A percentile compares a stretch with the other conserved stretches of the same genome.
Evolutionary conservation across 2,888 invertebrate genomes (phyloP).

Genomic region (Macropis europaea): DNA sequence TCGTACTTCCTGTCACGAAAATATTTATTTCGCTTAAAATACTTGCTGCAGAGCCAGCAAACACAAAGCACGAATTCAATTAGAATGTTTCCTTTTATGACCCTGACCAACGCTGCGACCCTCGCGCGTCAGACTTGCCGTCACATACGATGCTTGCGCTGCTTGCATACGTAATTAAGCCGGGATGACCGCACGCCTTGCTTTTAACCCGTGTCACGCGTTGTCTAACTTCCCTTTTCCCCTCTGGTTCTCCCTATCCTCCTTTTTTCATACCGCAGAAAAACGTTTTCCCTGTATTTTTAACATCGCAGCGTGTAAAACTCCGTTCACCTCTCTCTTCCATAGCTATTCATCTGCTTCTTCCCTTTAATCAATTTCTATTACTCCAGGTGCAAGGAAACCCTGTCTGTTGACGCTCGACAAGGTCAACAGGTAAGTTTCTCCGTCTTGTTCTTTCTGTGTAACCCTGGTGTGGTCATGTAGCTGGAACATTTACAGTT

Average conservation of each 20-base stretch:
- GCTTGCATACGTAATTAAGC: slow-evolving; percentile 44
- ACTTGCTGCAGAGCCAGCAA: background rate
- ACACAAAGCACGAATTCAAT: slow-evolving; percentile 46
- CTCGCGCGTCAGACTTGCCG: background rate
- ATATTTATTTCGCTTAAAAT: slow-evolving; percentile 35
- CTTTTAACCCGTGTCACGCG: slow-evolving; percentile 26
- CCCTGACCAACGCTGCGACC: slow-evolving; percentile 16
- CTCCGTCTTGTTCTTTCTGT: too few relatives aligned
- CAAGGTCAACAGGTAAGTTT: too few relatives aligned
- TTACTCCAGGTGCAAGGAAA: too few relatives aligned
- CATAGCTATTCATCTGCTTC: too few relatives aligned
- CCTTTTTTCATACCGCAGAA: background rate
- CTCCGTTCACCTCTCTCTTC: too few relatives aligned
- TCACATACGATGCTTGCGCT: slow-evolving; percentile 22
- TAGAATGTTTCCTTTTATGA: slow-evolving; percentile 45
- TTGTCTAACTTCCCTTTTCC: background rate
- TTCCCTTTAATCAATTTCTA: too few relatives aligned
- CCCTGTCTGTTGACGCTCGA: too few relatives aligned
- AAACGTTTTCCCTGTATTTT: background rate
- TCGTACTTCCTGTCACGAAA: slow-evolving; percentile 1
- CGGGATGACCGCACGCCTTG: slow-evolving; percentile 18
- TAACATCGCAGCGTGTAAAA: too few relatives aligned
- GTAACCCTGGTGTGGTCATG: too few relatives aligned
- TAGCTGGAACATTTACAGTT: too few relatives aligned
- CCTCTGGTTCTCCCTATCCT: background rate